These are phyloP conservation scores for Ahaetulla prasina DNA, from an alignment of 2,113 vertebrate genomes.

Conservation along the genomic window DNA sequence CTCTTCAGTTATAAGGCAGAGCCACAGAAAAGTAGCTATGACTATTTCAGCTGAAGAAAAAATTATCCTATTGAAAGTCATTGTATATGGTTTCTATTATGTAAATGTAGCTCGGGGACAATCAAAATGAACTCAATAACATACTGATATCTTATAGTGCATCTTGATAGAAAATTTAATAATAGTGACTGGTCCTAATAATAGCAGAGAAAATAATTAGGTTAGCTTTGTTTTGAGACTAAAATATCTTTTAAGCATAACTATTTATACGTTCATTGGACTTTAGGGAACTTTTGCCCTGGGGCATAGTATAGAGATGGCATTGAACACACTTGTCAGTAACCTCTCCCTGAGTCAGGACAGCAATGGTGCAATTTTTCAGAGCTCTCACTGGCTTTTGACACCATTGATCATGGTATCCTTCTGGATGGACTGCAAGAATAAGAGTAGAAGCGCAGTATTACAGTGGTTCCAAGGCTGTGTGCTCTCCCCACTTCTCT, in stretches of 20 bases:
- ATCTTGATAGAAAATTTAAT: neutral
- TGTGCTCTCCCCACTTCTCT: too few species aligned
- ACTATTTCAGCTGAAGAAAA: neutral
- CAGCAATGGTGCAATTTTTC: neutral
- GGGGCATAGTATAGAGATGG: neutral
- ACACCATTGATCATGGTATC: neutral
- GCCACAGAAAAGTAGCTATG: neutral
- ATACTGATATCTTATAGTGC: neutral
- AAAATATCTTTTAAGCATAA: neutral
- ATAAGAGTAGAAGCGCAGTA: neutral
- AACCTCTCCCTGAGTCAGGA: neutral
- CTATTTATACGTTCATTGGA: neutral
- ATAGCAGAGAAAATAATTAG: neutral
- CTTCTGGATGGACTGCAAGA: neutral
- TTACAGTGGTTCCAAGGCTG: neutral
- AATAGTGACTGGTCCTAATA: neutral
- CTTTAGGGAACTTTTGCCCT: neutral
- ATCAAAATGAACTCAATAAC: neutral
- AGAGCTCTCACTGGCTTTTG: neutral
- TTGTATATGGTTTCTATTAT: neutral
- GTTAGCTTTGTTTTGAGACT: neutral
- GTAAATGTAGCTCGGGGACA: neutral
- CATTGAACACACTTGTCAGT: neutral
- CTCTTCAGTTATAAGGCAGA: neutral
- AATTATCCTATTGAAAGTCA: neutral